Base-by-base conservation (phyloP, 2,113 vertebrate species). In the Mionectes macconnelli region DNA sequence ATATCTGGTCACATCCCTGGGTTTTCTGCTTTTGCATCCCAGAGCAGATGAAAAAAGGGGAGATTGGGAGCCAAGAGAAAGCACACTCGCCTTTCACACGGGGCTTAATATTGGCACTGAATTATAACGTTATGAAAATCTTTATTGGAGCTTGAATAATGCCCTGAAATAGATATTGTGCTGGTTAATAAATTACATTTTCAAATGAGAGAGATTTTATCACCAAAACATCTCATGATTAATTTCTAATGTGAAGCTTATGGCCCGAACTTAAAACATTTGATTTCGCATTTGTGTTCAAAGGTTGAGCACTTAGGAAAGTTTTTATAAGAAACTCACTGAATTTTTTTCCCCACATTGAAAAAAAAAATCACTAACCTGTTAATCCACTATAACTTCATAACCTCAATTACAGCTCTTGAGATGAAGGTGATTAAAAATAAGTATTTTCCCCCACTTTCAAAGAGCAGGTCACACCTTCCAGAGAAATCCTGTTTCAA, bases 161-260 rank as follows among this genome's bases (percentile, higher is more conserved):
- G 89, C 97, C 97, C 96, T 91, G 91, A 98, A 98, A 97, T 96
- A 98, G 97, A 97, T 97, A 95, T 82, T 95, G 95, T 81, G 91
- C 91, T 89, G 53, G 39, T 94, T 97, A 97, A 97, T 94, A 96
- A 96, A 97, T 97, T 98, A 97, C 87, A 94, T 97, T 98, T 97
- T 97, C 91, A 97, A 97, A 97, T 97, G 97, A 97, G 97, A 84
- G 96, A 82, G 97, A 98, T 97, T 82, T 95, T 94, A 97, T 97
- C 95, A 95, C 94, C 96, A 96, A 97, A 98, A 96, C 92, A 98
- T 92, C 90, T 97, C 94, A 95, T 77, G 80, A 97, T 97, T 97
- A 97, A 97, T 96, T 97, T 98, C 93, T 97, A 77, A 94, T 97
- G 77, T 90, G 95, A 97, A 93, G 97, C 93, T 96, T 89, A 96